phyloP scores from a whole-genome alignment of 1,140 invertebrate species.

The Saxidomus purpurata region DNA sequence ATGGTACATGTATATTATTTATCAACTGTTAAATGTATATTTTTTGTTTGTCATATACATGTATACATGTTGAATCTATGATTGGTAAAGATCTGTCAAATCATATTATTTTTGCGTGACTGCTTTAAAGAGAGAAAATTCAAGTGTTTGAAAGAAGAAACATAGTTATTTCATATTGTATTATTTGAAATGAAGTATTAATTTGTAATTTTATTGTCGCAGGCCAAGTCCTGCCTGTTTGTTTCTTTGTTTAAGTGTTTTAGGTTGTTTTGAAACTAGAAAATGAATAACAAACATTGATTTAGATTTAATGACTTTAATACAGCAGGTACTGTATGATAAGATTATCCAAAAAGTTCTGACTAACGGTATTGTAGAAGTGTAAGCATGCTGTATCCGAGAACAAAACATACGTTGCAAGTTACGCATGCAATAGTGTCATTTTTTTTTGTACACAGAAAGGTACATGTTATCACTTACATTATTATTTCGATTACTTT shows the following conservation, averaged over 20 bases:
- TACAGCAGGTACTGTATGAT: too few relatives aligned
- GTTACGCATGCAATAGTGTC: too few relatives aligned
- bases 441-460: too few relatives aligned
- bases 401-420: too few relatives aligned
- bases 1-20: neutral
- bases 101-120: neutral
- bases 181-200: neutral
- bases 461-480: too few relatives aligned
- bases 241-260: neutral
- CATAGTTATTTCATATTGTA: neutral
- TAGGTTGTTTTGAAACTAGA: too few relatives aligned
- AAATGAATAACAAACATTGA: too few relatives aligned
- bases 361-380: too few relatives aligned
- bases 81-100: slow-evolving; percentile 14
- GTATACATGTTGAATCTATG: neutral
- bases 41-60: slow-evolving; percentile 4
- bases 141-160: neutral
- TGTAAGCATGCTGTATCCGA: too few relatives aligned
- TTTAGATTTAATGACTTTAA: too few relatives aligned
- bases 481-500: too few relatives aligned
- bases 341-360: too few relatives aligned
- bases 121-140: neutral
- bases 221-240: neutral
- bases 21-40: neutral
- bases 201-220: neutral